Evolutionary conservation across 2,797 vertebrate genomes (phyloP).

Genomic region (Ctenopoma multispine): DNA sequence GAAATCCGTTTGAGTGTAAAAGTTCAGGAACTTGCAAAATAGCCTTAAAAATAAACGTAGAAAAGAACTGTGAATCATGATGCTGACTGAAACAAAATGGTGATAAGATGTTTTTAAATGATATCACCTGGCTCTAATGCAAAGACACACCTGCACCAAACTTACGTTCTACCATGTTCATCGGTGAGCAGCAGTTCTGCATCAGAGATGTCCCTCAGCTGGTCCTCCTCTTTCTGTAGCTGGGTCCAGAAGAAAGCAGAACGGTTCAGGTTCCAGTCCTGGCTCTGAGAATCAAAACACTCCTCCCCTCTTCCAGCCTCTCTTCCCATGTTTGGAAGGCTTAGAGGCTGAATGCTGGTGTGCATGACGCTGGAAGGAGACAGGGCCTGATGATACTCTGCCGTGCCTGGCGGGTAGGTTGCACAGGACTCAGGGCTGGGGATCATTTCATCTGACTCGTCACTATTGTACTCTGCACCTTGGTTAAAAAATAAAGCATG

Average conservation of each 20-base stretch:
- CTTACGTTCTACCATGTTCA: slow-evolving; percentile 81
- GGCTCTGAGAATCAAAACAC: slow-evolving; percentile 15
- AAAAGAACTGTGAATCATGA: too few relatives aligned
- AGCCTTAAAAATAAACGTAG: too few relatives aligned
- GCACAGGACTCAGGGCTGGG: slow-evolving; percentile 55
- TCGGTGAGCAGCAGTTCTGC: slow-evolving; percentile 79
- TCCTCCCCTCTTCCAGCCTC: not conserved
- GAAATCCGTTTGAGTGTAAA: too few relatives aligned
- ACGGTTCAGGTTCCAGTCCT: slow-evolving; percentile 41
- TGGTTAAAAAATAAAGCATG: slow-evolving; percentile 1
- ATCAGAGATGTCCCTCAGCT: slow-evolving; percentile 71
- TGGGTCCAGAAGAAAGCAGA: slow-evolving; percentile 86
- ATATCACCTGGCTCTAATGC: too few relatives aligned
- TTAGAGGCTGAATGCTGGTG: slow-evolving; percentile 6
- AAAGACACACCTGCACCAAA: not conserved
- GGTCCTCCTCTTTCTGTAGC: slow-evolving; percentile 81
- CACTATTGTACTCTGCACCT: slow-evolving; percentile 52
- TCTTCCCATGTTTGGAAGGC: fast-evolving
- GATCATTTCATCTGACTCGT: slow-evolving; percentile 70
- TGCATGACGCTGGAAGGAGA: slow-evolving; percentile 36
- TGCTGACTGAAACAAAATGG: too few relatives aligned
- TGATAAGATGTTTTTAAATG: too few relatives aligned
- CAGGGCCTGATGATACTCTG: slow-evolving; percentile 8
- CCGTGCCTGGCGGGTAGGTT: slow-evolving; percentile 34
- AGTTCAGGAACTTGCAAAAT: too few relatives aligned